Evolutionary conservation across 2,888 invertebrate genomes (phyloP).

Genomic region (Xanthorhoe spadicearia): DNA sequence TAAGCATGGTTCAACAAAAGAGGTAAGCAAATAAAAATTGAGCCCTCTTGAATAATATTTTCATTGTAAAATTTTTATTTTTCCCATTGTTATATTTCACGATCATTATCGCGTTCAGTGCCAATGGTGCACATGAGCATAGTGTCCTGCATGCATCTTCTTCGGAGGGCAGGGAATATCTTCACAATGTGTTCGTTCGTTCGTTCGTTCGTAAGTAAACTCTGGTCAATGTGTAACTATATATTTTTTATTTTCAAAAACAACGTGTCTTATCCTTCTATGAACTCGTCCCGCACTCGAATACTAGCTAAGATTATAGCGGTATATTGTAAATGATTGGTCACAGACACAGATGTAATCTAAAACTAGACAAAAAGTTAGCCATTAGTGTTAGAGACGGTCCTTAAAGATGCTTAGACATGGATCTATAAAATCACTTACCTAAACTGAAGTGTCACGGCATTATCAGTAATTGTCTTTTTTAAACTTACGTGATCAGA

Average conservation of each 20-base stretch:
- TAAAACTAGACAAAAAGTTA: constrained; percentile 7
- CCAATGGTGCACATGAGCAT: too few species aligned
- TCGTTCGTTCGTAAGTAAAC: too few species aligned
- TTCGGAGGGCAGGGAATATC: too few species aligned
- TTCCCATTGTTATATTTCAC: too few species aligned
- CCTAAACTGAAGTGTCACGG: neutral
- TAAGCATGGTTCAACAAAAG: too few species aligned
- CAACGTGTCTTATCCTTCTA: neutral
- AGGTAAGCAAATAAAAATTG: too few species aligned
- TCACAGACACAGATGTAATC: constrained; percentile 13
- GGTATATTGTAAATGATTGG: constrained; percentile 17
- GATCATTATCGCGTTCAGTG: too few species aligned
- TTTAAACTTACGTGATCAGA: too few species aligned
- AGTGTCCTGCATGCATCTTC: too few species aligned
- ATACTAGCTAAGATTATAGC: constrained; percentile 7
- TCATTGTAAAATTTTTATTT: too few species aligned
- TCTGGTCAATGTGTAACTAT: neutral
- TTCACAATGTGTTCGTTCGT: too few species aligned
- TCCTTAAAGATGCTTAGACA: neutral
- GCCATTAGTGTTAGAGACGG: constrained; percentile 10
- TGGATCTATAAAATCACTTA: neutral
- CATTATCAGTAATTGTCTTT: neutral
- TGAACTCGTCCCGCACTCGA: neutral
- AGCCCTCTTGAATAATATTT: too few species aligned
- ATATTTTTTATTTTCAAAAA: neutral